Conservation (phyloP, 2,797 vertebrate genomes). For the Stomatorhinus walkeri region DNA sequence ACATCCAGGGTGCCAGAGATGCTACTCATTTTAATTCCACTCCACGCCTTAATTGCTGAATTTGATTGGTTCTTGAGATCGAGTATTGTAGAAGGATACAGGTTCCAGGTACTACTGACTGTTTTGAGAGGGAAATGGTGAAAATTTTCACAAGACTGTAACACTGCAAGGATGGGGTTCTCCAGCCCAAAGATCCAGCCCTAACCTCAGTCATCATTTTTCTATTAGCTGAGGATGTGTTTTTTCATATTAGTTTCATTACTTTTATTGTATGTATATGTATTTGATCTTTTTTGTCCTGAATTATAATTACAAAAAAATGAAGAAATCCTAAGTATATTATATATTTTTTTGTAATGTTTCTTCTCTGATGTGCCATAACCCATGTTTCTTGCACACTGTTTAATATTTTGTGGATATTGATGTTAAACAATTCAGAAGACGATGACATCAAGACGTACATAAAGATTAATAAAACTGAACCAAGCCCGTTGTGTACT, state of each 20-base stretch:
- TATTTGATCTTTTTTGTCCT: constrained; percentile 33
- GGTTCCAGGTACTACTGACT: constrained; percentile 10
- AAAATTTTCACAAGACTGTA: not conserved
- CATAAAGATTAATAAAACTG: constrained; percentile 26
- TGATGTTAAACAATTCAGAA: constrained; percentile 36
- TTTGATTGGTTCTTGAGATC: not conserved
- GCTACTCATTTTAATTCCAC: constrained; percentile 14
- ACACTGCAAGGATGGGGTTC: not conserved
- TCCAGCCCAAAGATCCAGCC: not conserved
- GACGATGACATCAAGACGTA: constrained; percentile 22
- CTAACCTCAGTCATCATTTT: constrained; percentile 20
- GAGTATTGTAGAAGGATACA: not conserved
- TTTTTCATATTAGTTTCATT: constrained; percentile 9
- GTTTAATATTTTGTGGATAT: constrained; percentile 52
- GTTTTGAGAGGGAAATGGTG: not conserved
- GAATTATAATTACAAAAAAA: constrained; percentile 27
- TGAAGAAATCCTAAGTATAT: constrained; percentile 30
- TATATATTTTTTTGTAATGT: constrained; percentile 30
- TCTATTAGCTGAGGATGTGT: constrained; percentile 14
- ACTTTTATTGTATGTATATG: constrained; percentile 27
- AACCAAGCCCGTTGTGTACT: not conserved
- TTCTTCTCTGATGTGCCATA: constrained; percentile 41
- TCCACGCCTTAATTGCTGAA: constrained; percentile 10
- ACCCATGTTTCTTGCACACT: constrained; percentile 39
- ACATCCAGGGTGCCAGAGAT: not conserved